phyloP scores from a whole-genome alignment of 2,888 invertebrate species.

The Suillia variegata region DNA sequence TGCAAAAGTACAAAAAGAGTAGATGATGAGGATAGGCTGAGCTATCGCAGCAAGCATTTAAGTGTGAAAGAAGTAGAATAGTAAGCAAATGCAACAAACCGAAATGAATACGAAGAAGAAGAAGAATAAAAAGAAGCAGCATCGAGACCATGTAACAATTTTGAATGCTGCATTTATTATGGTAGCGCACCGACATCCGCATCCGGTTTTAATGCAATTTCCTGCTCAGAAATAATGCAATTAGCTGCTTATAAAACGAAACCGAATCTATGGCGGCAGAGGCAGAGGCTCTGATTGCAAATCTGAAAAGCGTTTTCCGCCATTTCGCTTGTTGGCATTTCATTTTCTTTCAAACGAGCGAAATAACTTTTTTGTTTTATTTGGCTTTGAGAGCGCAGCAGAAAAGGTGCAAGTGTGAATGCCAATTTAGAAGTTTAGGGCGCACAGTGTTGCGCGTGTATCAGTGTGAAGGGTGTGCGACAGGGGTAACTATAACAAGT shows the following conservation, averaged over 20 bases:
- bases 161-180: neutral
- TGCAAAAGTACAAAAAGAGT: neutral
- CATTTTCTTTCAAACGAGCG: too few relatives aligned
- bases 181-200: conserved; percentile 28
- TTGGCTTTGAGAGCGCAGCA: neutral
- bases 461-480: neutral
- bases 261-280: neutral
- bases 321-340: too few relatives aligned
- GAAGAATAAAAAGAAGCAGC: neutral
- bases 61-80: neutral
- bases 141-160: neutral
- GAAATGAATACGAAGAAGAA: neutral
- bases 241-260: neutral
- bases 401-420: conserved; percentile 11
- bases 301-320: too few relatives aligned
- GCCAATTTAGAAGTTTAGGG: too few relatives aligned
- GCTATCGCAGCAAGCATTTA: neutral
- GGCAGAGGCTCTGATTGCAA: too few relatives aligned
- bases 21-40: neutral
- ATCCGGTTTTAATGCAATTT: conserved; percentile 34
- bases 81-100: neutral
- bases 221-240: conserved; percentile 23
- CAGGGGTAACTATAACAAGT: neutral
- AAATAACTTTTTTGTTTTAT: too few relatives aligned
- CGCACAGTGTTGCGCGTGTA: neutral